Conservation (phyloP, 1,140 invertebrate species). For the Cyclargus thomasi region DNA sequence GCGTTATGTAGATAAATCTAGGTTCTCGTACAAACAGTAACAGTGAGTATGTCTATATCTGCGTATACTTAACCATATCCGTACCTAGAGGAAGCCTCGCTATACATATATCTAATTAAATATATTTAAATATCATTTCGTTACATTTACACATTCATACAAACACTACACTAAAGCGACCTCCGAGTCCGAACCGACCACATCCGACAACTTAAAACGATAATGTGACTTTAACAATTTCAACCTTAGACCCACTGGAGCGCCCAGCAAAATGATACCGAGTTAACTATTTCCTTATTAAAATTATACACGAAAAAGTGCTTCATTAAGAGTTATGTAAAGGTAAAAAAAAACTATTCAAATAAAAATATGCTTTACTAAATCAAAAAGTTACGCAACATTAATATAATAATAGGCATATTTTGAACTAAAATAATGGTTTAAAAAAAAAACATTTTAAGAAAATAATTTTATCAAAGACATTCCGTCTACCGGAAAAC, state of each 20-base stretch:
- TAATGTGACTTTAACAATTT: slow-evolving; percentile 34
- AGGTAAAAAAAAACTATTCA: too few species aligned
- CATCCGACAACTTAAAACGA: slow-evolving; percentile 30
- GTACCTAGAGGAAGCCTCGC: slow-evolving; percentile 72
- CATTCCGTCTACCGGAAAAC: too few species aligned
- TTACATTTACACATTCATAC: slow-evolving; percentile 68
- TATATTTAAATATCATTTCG: slow-evolving; percentile 63
- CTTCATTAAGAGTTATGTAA: too few species aligned
- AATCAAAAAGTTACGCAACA: too few species aligned
- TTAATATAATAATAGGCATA: too few species aligned
- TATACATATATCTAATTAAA: slow-evolving; percentile 64
- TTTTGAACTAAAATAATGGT: too few species aligned
- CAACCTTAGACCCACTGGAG: not conserved
- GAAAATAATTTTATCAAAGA: too few species aligned
- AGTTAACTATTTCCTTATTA: slow-evolving; percentile 18
- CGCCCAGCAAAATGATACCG: not conserved
- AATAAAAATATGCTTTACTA: too few species aligned
- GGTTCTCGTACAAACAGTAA: not conserved
- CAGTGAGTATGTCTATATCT: slow-evolving; percentile 62
- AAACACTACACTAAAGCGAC: slow-evolving; percentile 63
- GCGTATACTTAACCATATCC: slow-evolving; percentile 70
- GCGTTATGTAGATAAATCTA: not conserved
- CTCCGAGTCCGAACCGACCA: slow-evolving; percentile 52
- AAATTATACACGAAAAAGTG: not conserved
- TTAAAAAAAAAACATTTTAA: too few species aligned